Evolutionary conservation across 2,888 invertebrate species (phyloP), one percentile per base, ranked within the genome.

Genomic region (Megalurothrips usitatus): DNA sequence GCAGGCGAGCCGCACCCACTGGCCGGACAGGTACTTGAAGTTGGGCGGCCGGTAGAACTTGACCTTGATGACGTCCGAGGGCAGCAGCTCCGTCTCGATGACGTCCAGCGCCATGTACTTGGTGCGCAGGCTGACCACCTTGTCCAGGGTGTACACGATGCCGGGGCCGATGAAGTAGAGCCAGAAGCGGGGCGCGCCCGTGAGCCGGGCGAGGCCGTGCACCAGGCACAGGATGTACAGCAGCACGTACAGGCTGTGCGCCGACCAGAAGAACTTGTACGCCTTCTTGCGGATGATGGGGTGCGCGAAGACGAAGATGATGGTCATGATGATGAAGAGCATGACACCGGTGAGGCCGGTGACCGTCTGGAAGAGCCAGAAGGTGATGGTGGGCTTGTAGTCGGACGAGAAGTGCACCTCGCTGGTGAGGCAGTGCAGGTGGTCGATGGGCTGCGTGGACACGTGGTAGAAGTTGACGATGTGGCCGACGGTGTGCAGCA

Each of bases 381-480:
- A 98, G 0, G 94, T 94, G 83, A 98, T 96, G 14, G 96, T 96
- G 0, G 97, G 97, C 85, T 95, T 93, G 85, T 96, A 96, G 87
- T 98, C 98, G 0, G 97, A 97, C 0, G 96, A 93, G 86, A 98
- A 98, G 84, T 96, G 94, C 12, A 98, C 94, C 87, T 98, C 98
- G 84, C 95, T 94, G 1, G 98, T 98, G 10, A 98, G 90, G 86
- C 98, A 98, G 52, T 94, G 91, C 1, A 98, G 88, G 87, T 98
- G 96, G 85, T 96, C 97, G 1, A 97, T 90, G 0, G 97, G 96
- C 86, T 98, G 98, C 0, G 97, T 98, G 8, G 97, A 97, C 0
- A 98, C 95, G 86, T 98, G 98, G 87, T 98, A 98, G 88, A 98
- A 98, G 88, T 98, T 98, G 52, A 98, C 96, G 86, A 98, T 94